Conservation (phyloP, 2,113 vertebrate species). For the Spea multiplicata region DNA sequence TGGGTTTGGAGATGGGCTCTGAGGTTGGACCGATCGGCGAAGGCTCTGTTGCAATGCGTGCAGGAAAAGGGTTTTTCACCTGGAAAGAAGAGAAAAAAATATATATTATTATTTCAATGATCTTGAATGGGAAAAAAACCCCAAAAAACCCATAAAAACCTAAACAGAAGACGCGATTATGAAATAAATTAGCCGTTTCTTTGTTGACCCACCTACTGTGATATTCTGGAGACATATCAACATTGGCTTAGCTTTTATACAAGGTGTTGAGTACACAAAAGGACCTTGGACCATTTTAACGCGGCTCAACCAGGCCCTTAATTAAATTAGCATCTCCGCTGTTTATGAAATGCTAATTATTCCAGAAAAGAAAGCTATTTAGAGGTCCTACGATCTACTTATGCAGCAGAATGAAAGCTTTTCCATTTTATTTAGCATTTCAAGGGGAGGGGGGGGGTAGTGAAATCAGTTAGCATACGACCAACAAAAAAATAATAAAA, state of each 20-base stretch:
- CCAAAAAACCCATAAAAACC: background rate
- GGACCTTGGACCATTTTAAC: background rate
- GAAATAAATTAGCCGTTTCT: too few species aligned
- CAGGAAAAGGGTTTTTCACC: slow-evolving; percentile 96
- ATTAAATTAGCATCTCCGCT: slow-evolving; percentile 2
- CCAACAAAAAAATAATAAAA: slow-evolving; percentile 48
- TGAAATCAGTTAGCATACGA: slow-evolving; percentile 69
- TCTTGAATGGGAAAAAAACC: background rate
- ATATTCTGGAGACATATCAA: too few species aligned
- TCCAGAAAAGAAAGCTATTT: background rate
- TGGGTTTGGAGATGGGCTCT: slow-evolving; percentile 96
- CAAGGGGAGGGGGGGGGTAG: too few species aligned
- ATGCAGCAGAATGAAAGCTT: slow-evolving; percentile 62
- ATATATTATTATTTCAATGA: slow-evolving; percentile 5
- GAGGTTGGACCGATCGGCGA: slow-evolving; percentile 95
- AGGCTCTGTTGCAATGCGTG: slow-evolving; percentile 90
- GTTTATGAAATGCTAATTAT: slow-evolving; percentile 15
- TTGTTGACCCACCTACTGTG: too few species aligned
- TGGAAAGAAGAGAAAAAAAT: slow-evolving; percentile 59
- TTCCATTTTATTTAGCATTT: slow-evolving; percentile 53
- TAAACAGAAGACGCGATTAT: too few species aligned
- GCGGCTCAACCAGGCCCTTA: too few species aligned
- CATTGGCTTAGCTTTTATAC: too few species aligned
- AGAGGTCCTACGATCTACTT: slow-evolving; percentile 50
- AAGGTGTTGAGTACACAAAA: background rate